Base-by-base conservation (phyloP, 2,888 invertebrate species). In the Erynnis tages region DNA sequence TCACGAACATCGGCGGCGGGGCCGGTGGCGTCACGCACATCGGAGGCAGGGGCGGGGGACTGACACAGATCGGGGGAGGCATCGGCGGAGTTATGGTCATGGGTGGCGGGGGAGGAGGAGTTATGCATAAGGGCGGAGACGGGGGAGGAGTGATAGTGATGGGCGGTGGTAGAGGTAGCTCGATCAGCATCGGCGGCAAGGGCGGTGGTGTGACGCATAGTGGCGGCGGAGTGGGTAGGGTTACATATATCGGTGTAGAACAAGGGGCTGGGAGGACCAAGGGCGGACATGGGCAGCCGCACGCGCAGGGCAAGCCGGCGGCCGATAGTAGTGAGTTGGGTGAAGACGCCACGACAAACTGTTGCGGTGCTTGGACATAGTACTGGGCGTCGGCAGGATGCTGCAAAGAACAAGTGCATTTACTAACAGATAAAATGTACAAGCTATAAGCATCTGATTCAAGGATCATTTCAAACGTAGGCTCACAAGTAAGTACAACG, bases 11-110 rank as follows among this genome's bases (percentile, higher is more conserved):
- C 10, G 66, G 45, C 0, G 69, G 68, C 8, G 82, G 79, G 10
- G 74, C 61, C 7, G 85, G 85, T 14, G 83, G 66, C 56, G 82
- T 82, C 7, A 86, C 79, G 2, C 80, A 58, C 52, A 86, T 71
- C 6, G 85, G 81, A 4, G 82, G 79, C 5, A 78, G 71, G 25
- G 75, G 54, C 0, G 83, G 84, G 25, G 82, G 66, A 40, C 76
- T 77, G 1, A 84, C 34, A 10, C 65, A 60, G 57, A 84, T 65
- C 4, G 80, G 76, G 1, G 77, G 74, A 0, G 72, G 73, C 6
- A 66, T 57, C 0, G 82, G 82, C 2, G 63, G 62, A 2, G 55
- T 53, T 4, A 66, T 58, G 1, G 59, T 62, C 13, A 72, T 56
- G 21, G 71, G 72, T 0, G 69, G 67, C 19, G 56, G 35, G n/a